Conservation (phyloP, 2,797 vertebrate species). For the Danio tinwini region DNA sequence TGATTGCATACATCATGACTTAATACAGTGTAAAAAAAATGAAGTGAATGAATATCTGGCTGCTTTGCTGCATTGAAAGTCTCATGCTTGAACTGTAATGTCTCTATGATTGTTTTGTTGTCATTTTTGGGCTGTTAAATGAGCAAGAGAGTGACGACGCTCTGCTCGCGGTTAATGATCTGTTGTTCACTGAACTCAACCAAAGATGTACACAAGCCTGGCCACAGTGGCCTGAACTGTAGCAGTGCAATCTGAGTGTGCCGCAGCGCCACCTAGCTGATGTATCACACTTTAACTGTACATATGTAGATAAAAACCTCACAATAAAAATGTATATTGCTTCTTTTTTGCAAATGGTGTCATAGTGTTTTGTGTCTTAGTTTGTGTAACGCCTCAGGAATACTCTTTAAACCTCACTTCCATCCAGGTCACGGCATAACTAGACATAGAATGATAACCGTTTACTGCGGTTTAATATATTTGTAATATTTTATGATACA, state of each 20-base stretch:
- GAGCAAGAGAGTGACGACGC: slow-evolving; percentile 15
- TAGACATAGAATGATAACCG: no score
- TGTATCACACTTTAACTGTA: slow-evolving; percentile 75
- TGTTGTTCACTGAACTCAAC: slow-evolving; percentile 62
- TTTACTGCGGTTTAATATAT: no score
- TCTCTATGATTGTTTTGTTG: neutral
- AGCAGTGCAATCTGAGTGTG: slow-evolving; percentile 77
- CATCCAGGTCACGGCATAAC: no score
- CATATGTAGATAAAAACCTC: slow-evolving; percentile 74
- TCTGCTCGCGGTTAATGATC: slow-evolving; percentile 22
- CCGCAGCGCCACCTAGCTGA: slow-evolving; percentile 69
- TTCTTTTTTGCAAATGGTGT: slow-evolving; percentile 64
- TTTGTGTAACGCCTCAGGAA: neutral
- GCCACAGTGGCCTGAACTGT: slow-evolving; percentile 73
- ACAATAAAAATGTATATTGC: slow-evolving; percentile 80
- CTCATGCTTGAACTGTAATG: neutral
- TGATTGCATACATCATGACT: no score
- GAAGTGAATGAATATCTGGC: neutral
- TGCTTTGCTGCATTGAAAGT: slow-evolving; percentile 3
- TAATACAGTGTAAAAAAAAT: no score
- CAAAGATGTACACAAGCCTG: slow-evolving; percentile 75
- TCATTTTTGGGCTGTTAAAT: slow-evolving; percentile 16
- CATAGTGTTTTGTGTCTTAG: slow-evolving; percentile 6
- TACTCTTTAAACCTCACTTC: no score
- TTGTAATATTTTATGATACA: no score